phyloP scores from a whole-genome alignment of 1,140 invertebrate species.

The Rhagoletis zephyria region DNA sequence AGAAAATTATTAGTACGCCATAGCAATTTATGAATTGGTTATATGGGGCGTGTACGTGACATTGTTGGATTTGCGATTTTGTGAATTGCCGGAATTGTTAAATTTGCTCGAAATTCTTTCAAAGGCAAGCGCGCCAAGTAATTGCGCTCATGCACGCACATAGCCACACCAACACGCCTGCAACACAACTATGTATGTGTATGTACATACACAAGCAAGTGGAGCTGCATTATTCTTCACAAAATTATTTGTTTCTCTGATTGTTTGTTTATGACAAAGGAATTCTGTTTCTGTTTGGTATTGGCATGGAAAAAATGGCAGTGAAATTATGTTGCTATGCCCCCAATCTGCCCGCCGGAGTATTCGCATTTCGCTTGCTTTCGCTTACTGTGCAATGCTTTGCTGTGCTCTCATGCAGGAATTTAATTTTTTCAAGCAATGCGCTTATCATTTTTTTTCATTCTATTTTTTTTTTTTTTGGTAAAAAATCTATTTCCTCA shows the following conservation, averaged over 20 bases:
- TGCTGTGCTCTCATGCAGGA: conserved; percentile 31
- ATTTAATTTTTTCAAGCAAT: conserved; percentile 37
- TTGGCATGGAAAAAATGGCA: conserved; percentile 34
- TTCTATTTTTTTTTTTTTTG: background rate
- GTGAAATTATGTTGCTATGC: conserved; percentile 26
- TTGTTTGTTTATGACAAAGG: conserved; percentile 47
- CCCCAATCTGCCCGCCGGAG: background rate
- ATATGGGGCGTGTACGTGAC: conserved; percentile 47
- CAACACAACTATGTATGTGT: too few relatives aligned
- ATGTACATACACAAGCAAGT: background rate
- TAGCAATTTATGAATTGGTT: conserved; percentile 52
- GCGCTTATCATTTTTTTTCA: background rate
- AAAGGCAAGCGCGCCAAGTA: conserved; percentile 1
- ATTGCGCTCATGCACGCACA: conserved; percentile 4
- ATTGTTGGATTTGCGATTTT: conserved; percentile 39
- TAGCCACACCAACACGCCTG: background rate
- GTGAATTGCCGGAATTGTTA: conserved; percentile 20
- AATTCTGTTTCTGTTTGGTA: conserved; percentile 42
- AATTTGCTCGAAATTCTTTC: background rate
- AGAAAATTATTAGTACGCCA: conserved; percentile 48
- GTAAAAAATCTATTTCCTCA: conserved; percentile 30
- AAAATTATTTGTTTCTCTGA: background rate
- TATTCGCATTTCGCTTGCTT: background rate
- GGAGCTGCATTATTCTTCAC: background rate
- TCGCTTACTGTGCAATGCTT: conserved; percentile 19